Percentiles rank a stretch among this genome's conserved stretches.
Evolutionary conservation across 1,140 invertebrate species (phyloP).

Genomic region (Mylabris phalerata): DNA sequence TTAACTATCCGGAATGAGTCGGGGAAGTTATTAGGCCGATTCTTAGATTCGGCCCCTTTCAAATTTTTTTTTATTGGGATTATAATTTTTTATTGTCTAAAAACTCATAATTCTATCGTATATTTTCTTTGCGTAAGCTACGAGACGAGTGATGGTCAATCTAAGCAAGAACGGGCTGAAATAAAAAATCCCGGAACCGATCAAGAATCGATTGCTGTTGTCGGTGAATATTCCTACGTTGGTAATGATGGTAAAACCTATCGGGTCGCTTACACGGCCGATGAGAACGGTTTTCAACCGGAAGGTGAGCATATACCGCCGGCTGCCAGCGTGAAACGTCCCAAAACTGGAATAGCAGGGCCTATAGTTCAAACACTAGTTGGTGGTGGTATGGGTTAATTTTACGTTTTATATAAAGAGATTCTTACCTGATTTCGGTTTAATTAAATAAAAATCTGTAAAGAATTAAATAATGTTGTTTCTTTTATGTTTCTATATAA

Average conservation of each 20-base stretch:
- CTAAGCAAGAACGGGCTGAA: slow-evolving; percentile 44
- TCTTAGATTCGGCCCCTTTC: no score
- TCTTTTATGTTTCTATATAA: no score
- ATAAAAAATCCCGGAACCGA: slow-evolving; percentile 52
- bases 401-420: neutral
- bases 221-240: slow-evolving; percentile 64
- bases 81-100: neutral
- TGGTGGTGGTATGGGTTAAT: slow-evolving; percentile 23
- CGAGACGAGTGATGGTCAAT: slow-evolving; percentile 53
- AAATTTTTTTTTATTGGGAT: neutral
- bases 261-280: slow-evolving; percentile 37
- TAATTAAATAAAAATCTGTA: no score
- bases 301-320: slow-evolving; percentile 28
- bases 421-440: no score
- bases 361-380: slow-evolving; percentile 20
- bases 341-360: slow-evolving; percentile 21
- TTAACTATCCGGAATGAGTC: no score
- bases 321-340: neutral
- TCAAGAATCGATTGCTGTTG: slow-evolving; percentile 51
- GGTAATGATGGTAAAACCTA: slow-evolving; percentile 60
- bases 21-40: no score
- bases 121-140: slow-evolving; percentile 27
- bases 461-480: no score
- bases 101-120: neutral
- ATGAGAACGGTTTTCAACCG: slow-evolving; percentile 39